Evolutionary conservation across 2,113 vertebrate species (phyloP), one percentile per base, ranked within the genome.

Genomic region (Aegotheles bennettii): DNA sequence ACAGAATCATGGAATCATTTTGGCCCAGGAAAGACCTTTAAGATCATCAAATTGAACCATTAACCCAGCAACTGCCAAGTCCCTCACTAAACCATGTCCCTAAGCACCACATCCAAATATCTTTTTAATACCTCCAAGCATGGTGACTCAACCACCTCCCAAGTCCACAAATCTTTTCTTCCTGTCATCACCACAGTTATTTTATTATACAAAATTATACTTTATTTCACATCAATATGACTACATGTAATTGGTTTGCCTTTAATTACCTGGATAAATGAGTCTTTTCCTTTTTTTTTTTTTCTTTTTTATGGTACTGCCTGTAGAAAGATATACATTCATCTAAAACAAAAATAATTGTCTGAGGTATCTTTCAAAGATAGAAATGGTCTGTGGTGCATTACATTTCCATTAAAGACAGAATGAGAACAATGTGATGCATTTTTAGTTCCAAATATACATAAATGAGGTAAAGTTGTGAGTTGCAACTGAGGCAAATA

Each of bases 361-460:
- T 82, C 33, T 38, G 50, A 92, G 59, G 63, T 50, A 63, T 43
- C 69, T 89, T 94, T 91, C 20, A 14, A 91, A 89, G 81, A 74
- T 19, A 78, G 47, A 96, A 96, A 90, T 79, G 95, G 75, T 89
- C 77, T 67, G 60, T 33, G 64, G 65, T 91, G 74, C 10, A 79
- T 86, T 91, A 94, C 53, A 89, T 43, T 94, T 96, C 91, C 68
- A 77, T 68, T 88, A 94, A 94, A 96, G 89, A 92, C 31, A 96
- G 63, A 96, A 95, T 78, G 45, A 45, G 81, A 95, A 95, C 90
- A 95, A 83, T 35, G 33, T 91, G 90, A 97, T 90, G 9, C 54
- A 96, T 94, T 96, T 95, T 84, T 89, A 87, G 81, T 94, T 90
- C 80, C 91, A 50, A 78, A 71, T 2, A 5, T 40, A 69, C 50